These are phyloP conservation scores for Actenoides hombroni DNA, from an alignment of 2,113 vertebrate species.

Conservation along the genomic window DNA sequence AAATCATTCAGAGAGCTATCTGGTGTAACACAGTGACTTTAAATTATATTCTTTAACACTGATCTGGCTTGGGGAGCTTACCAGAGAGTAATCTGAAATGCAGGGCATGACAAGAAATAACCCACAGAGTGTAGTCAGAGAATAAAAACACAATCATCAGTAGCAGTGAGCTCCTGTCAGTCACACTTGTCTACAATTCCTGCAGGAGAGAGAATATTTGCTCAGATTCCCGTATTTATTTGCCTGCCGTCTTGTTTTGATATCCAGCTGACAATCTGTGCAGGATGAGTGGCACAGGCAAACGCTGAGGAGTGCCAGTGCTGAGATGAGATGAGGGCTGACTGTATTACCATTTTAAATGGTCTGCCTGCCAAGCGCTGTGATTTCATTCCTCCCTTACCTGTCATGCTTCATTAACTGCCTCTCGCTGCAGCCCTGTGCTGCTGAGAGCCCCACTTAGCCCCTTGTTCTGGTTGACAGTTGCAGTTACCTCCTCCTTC, in stretches of 20 bases:
- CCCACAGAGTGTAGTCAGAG: neutral
- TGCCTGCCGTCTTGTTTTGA: slow-evolving; percentile 62
- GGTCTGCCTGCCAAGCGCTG: neutral
- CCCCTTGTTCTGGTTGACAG: neutral
- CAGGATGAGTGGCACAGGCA: slow-evolving; percentile 21
- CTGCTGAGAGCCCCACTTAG: neutral
- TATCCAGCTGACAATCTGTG: slow-evolving; percentile 36
- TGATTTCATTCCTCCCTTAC: neutral
- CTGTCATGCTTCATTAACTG: slow-evolving; percentile 40
- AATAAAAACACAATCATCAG: neutral
- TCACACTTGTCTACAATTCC: neutral
- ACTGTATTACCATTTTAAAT: slow-evolving; percentile 64
- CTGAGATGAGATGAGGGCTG: neutral
- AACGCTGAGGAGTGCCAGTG: neutral
- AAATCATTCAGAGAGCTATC: neutral
- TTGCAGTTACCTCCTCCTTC: neutral
- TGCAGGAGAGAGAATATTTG: slow-evolving; percentile 6
- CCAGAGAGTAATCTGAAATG: neutral
- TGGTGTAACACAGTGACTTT: neutral
- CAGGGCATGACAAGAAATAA: neutral
- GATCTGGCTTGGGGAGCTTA: neutral
- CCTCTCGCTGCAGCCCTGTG: neutral
- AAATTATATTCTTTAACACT: neutral
- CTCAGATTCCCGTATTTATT: slow-evolving; percentile 51
- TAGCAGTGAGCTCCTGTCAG: neutral